These are phyloP conservation scores for Ctenopoma kingsleyae DNA, from an alignment of 2,797 vertebrate species.

Conservation along the genomic window DNA sequence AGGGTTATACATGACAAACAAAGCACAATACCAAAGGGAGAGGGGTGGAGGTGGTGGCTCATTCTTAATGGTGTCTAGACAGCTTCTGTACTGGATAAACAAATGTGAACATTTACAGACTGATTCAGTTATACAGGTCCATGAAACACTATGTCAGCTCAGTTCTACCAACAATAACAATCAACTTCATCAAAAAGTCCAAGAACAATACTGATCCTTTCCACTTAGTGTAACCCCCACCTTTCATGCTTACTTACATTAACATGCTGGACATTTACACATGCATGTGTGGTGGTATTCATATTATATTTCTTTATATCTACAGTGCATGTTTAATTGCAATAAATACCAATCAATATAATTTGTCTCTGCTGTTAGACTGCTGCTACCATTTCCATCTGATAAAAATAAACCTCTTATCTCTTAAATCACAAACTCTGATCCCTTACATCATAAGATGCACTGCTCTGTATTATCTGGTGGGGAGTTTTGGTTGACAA, in stretches of 20 bases:
- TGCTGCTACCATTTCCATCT: neutral
- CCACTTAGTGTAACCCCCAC: neutral
- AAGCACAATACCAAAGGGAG: slow-evolving; percentile 55
- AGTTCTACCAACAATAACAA: slow-evolving; percentile 6
- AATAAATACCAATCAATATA: neutral
- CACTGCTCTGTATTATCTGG: slow-evolving; percentile 47
- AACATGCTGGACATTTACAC: neutral
- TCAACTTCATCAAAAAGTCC: slow-evolving; percentile 6
- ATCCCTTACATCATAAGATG: neutral
- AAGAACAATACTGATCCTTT: neutral
- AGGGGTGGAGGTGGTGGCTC: slow-evolving; percentile 26
- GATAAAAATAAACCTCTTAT: neutral
- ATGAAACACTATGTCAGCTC: slow-evolving; percentile 17
- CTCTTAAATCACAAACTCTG: neutral
- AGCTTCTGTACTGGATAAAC: slow-evolving; percentile 54
- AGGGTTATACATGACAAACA: slow-evolving; percentile 67
- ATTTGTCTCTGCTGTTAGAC: neutral
- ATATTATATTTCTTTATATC: neutral
- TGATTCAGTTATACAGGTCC: slow-evolving; percentile 6
- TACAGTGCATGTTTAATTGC: slow-evolving; percentile 1
- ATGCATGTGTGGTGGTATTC: neutral
- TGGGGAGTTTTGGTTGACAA: slow-evolving; percentile 40
- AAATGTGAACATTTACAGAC: slow-evolving; percentile 21
- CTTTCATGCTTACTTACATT: neutral
- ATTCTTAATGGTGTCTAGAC: slow-evolving; percentile 46